These are phyloP conservation scores for Lophius americanus DNA, from an alignment of 2,797 vertebrate genomes.

Conservation along the genomic window DNA sequence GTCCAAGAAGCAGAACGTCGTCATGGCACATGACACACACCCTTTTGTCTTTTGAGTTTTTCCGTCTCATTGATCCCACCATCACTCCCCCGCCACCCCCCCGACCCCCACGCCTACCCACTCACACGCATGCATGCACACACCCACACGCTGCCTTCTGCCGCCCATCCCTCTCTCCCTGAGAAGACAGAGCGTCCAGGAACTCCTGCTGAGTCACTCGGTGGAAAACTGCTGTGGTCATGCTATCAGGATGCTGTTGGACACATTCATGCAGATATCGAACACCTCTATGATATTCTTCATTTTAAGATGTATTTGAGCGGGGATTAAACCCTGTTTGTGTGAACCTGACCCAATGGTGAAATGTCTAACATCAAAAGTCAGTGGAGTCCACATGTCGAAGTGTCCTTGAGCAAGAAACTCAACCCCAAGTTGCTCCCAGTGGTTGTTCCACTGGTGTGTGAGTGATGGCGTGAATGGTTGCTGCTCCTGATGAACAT, in stretches of 20 bases:
- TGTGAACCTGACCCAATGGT: no score
- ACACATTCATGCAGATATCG: background rate
- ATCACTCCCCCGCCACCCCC: background rate
- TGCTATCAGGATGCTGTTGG: slow-evolving; percentile 24
- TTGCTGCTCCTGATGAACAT: no score
- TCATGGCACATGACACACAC: slow-evolving; percentile 60
- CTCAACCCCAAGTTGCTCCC: no score
- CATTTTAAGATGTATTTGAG: no score
- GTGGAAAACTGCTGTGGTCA: slow-evolving; percentile 37
- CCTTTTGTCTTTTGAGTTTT: slow-evolving; percentile 69
- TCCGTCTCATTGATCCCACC: slow-evolving; percentile 58
- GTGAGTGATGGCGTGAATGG: no score
- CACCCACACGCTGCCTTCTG: slow-evolving; percentile 17
- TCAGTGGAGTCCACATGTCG: no score
- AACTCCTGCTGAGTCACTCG: slow-evolving; percentile 34
- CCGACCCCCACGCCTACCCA: slow-evolving; percentile 12
- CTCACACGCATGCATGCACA: slow-evolving; percentile 14
- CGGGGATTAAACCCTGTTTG: no score
- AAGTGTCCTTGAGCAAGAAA: no score
- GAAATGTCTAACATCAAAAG: no score
- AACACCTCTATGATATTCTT: no score
- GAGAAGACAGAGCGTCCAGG: slow-evolving; percentile 18
- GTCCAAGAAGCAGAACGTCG: slow-evolving; percentile 46
- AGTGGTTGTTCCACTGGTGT: no score
- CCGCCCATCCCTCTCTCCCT: slow-evolving; percentile 28